Evolutionary conservation across 2,888 invertebrate species (phyloP).

Genomic region (Heliconius aoede): DNA sequence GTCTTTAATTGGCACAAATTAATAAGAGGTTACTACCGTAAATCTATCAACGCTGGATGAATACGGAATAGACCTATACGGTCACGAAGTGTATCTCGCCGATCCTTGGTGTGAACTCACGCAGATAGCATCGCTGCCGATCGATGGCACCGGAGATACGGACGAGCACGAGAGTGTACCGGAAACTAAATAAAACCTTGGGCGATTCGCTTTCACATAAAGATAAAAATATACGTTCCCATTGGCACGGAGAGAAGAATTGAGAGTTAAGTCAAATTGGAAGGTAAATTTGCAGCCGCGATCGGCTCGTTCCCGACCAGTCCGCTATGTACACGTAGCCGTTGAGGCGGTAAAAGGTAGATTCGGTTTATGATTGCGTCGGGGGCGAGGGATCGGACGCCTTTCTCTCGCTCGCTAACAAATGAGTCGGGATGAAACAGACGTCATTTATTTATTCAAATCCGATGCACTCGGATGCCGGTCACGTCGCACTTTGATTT

Average conservation of each 20-base stretch:
- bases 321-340: conserved; percentile 53
- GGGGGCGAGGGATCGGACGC: conserved; percentile 71
- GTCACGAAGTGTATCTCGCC: conserved; percentile 48
- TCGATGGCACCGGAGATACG: conserved; percentile 54
- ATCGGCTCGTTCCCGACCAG: conserved; percentile 36
- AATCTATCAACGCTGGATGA: conserved; percentile 43
- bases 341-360: conserved; percentile 69
- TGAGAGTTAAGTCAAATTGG: conserved; percentile 59
- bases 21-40: conserved; percentile 50
- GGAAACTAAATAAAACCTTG: conserved; percentile 53
- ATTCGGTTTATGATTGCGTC: conserved; percentile 66
- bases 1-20: conserved; percentile 52
- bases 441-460: conserved; percentile 78
- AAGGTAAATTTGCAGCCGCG: conserved; percentile 38
- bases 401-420: conserved; percentile 75
- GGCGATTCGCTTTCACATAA: conserved; percentile 62
- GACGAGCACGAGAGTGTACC: conserved; percentile 49
- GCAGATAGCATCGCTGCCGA: conserved; percentile 55
- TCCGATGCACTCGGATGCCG: conserved; percentile 65
- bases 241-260: conserved; percentile 60
- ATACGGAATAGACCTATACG: conserved; percentile 46
- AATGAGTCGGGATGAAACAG: conserved; percentile 69
- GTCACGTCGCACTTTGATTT: conserved; percentile 68
- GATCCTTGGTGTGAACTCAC: conserved; percentile 57
- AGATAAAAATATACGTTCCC: conserved; percentile 63